phyloP scores from a whole-genome alignment of 2,113 vertebrate species.

The Anhinga rufa region DNA sequence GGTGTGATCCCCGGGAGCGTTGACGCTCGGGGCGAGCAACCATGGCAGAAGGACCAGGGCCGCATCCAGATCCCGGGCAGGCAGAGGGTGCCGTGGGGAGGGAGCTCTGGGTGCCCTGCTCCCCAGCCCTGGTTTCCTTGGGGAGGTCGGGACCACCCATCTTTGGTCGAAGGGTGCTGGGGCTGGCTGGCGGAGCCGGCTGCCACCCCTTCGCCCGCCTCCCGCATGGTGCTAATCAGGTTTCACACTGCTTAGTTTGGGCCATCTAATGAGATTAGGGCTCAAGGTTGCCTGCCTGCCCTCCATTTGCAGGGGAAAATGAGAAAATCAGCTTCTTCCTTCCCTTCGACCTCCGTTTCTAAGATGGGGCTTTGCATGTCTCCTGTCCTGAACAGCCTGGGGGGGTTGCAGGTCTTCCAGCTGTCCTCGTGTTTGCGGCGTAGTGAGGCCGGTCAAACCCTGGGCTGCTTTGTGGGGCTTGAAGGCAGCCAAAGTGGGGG shows the following conservation, averaged over 20 bases:
- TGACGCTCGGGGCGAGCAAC: not conserved
- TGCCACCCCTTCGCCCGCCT: not conserved
- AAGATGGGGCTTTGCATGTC: not conserved
- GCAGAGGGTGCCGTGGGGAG: not conserved
- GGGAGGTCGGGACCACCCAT: not conserved
- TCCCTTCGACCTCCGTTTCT: not conserved
- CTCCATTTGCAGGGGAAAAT: not conserved
- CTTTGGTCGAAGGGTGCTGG: not conserved
- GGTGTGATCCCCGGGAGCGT: accelerated
- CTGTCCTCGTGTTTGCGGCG: accelerated
- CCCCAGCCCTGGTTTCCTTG: accelerated
- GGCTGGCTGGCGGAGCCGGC: not conserved
- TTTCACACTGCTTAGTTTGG: conserved; percentile 45
- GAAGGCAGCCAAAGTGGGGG: not conserved
- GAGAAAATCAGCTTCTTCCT: not conserved
- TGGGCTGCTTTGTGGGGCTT: not conserved
- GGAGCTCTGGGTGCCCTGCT: not conserved
- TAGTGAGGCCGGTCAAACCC: not conserved
- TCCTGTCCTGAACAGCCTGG: accelerated
- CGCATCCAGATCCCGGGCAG: not conserved
- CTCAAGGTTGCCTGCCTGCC: conserved; percentile 3
- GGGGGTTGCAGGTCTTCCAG: not conserved
- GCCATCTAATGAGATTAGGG: conserved; percentile 52
- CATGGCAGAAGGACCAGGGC: not conserved
- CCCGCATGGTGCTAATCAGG: not conserved